A percentile compares a stretch with the other conserved stretches of the same genome.
These are phyloP conservation scores for Picathartes gymnocephalus DNA, from an alignment of 2,113 vertebrate genomes.

Conservation along the genomic window DNA sequence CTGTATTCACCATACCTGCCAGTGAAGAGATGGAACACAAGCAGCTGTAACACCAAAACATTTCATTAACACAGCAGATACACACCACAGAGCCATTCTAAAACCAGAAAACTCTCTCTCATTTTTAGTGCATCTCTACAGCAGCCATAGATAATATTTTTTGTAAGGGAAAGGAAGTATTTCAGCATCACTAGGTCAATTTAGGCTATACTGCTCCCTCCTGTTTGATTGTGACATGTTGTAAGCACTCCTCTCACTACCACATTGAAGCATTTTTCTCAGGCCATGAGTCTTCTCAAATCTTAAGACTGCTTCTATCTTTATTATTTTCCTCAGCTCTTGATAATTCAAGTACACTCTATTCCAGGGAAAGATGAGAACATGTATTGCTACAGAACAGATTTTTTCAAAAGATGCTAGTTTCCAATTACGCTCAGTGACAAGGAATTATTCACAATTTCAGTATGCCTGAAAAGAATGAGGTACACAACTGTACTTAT, in stretches of 20 bases:
- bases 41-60: not conserved
- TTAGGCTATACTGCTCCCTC: not conserved
- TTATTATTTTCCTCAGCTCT: not conserved
- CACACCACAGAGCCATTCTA: not conserved
- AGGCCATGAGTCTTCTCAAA: not conserved
- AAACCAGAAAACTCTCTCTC: not conserved
- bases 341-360: not conserved
- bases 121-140: not conserved
- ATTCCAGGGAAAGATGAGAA: not conserved
- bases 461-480: not conserved
- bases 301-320: not conserved
- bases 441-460: not conserved
- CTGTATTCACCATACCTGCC: constrained; percentile 87
- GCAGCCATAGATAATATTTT: not conserved
- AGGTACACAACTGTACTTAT: not conserved
- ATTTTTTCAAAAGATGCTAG: not conserved
- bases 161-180: not conserved
- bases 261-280: not conserved
- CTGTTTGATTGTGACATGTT: not conserved
- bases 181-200: not conserved
- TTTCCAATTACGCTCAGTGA: not conserved
- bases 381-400: not conserved
- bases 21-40: not conserved
- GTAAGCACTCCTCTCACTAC: not conserved
- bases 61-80: not conserved